Base-by-base conservation (phyloP, 2,888 invertebrate genomes). In the Eupithecia vulgata region DNA sequence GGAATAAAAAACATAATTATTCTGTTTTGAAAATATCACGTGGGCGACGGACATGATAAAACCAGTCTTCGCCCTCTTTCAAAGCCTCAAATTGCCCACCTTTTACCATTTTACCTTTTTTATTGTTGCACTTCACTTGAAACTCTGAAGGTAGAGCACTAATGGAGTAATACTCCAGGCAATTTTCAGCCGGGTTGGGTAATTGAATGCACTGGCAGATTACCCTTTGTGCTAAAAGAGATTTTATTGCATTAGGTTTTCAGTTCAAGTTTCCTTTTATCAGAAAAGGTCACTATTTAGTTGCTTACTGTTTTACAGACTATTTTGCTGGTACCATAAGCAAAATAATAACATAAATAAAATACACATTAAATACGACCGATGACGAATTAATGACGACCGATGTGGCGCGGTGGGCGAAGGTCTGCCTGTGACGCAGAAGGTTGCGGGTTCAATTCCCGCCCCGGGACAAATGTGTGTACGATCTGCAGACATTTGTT, bases 191-290 rank as follows among this genome's bases (percentile, higher is more conserved):
- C 25, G 37, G 61, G 68, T 35, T 61, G 57, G 57, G 73, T 74
- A 74, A 74, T 74, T 71, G 62, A 74, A 74, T 74, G 71, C 74
- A 74, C 68, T 65, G 45, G 61, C 48, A 64, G 57, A 74, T 74
- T 74, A 62, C 48, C 64, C 68, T 71, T 74, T 70, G 68, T 74
- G 48, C 48, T 21, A 35, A 65, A 34, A 13, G 61, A 68, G 61
- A 62, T 62, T 61, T 73, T 70, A 67, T 67, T 73, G 40, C 34
- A 59, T 17, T 21, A 34, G 12, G 37, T 48, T n/a, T 64, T 73
- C 15, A 61, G 34, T 57, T 65, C 57, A 34, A 25, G 25, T 57
- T 57, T 25, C 25, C 25, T 57, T 57, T 57, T 57, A 57, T 57
- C 57, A 57, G 57, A 57, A 25, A 57, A 52, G 25, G 57, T 57